Percentiles rank a stretch among this genome's conserved stretches.
These are phyloP conservation scores for Sitobion miscanthi DNA, from an alignment of 1,140 invertebrate species.

Conservation along the genomic window DNA sequence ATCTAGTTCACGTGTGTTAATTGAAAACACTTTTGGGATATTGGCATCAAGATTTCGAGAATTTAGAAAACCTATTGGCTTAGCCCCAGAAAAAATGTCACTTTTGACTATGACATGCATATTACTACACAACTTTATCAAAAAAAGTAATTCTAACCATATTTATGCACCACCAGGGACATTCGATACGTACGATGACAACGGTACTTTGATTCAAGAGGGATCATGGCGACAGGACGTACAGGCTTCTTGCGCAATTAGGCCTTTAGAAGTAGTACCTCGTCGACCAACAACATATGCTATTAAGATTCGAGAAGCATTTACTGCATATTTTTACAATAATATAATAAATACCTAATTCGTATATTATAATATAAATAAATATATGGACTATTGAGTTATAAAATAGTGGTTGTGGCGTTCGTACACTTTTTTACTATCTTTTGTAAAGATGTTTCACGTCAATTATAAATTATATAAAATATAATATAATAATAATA, in stretches of 20 bases:
- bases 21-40: conserved; percentile 68
- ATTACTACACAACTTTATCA: conserved; percentile 43
- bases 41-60: conserved; percentile 63
- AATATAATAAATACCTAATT: neutral
- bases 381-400: no score
- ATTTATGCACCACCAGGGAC: neutral
- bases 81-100: conserved; percentile 60
- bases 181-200: neutral
- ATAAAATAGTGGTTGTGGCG: no score
- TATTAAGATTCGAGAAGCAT: neutral
- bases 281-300: neutral
- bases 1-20: conserved; percentile 62
- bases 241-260: neutral
- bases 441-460: no score
- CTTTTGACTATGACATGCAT: conserved; percentile 61
- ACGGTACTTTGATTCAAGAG: neutral
- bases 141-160: neutral
- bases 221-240: neutral
- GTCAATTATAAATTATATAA: no score
- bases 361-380: no score
- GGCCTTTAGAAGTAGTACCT: neutral
- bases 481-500: no score
- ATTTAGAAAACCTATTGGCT: conserved; percentile 61
- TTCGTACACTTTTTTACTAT: no score
- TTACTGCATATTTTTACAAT: conserved; percentile 19